These are phyloP conservation scores for Pelecanoides urinatrix DNA, from an alignment of 2,113 vertebrate genomes.

Conservation along the genomic window DNA sequence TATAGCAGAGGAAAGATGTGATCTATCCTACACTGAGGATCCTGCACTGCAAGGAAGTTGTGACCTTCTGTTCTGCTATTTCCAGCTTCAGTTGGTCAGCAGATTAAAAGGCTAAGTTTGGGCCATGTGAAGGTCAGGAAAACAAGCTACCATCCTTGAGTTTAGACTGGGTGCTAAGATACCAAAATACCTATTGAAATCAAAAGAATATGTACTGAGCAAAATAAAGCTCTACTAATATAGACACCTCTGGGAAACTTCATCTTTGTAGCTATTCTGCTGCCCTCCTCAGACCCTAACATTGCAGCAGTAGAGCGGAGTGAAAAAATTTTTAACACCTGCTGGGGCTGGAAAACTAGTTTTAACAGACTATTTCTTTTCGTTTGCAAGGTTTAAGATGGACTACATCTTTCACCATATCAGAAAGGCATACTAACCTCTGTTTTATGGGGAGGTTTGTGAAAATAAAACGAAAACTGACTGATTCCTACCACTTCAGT, in stretches of 20 bases:
- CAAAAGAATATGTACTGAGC: neutral
- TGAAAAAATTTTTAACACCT: constrained; percentile 24
- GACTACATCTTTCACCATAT: neutral
- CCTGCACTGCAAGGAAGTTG: neutral
- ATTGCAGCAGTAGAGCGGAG: neutral
- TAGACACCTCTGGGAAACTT: neutral
- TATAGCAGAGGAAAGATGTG: neutral
- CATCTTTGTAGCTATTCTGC: neutral
- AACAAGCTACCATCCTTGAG: neutral
- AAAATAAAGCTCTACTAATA: neutral
- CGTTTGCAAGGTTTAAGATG: neutral
- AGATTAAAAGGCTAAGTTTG: constrained; percentile 28
- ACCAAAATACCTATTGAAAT: neutral
- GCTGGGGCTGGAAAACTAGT: neutral
- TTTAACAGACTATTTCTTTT: constrained; percentile 18
- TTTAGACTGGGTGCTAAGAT: neutral
- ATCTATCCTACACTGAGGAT: neutral
- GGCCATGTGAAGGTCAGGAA: neutral
- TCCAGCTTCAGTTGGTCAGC: neutral
- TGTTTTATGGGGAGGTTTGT: neutral
- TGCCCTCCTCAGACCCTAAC: neutral
- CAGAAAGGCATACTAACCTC: neutral
- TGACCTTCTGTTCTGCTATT: constrained; percentile 8
- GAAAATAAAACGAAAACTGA: neutral
- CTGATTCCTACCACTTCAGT: neutral